phyloP scores from a whole-genome alignment of 2,113 vertebrate genomes.

The Phrynosoma platyrhinos region DNA sequence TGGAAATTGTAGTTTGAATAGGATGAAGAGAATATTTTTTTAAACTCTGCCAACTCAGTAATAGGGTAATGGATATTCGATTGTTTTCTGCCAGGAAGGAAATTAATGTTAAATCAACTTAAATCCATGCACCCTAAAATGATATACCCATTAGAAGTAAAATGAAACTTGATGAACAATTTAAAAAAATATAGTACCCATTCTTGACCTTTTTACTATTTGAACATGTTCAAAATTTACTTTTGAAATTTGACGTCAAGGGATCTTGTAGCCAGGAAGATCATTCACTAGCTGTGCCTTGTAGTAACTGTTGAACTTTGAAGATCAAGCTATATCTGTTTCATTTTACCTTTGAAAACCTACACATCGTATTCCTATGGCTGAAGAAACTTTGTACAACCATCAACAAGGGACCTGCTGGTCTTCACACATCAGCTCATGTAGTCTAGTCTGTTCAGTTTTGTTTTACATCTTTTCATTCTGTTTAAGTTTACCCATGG shows the following conservation, averaged over 20 bases:
- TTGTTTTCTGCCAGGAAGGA: background rate
- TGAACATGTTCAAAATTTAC: background rate
- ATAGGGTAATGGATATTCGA: too few species aligned
- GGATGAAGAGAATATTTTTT: background rate
- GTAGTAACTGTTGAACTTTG: conserved; percentile 1
- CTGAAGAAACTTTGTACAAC: background rate
- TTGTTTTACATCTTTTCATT: background rate
- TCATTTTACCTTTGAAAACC: background rate
- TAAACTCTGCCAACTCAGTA: too few species aligned
- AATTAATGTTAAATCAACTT: background rate
- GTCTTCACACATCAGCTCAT: conserved; percentile 9
- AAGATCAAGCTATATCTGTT: background rate
- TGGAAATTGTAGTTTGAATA: background rate
- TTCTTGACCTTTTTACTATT: background rate
- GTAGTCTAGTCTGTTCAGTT: background rate
- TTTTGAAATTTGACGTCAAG: background rate
- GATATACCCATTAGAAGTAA: background rate
- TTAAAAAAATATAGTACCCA: background rate
- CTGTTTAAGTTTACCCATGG: conserved; percentile 12
- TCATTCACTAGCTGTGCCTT: conserved; percentile 34
- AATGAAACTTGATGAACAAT: background rate
- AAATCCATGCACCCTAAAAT: background rate
- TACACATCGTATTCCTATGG: background rate
- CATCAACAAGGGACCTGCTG: conserved; percentile 19
- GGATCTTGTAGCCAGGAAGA: background rate